phyloP scores from a whole-genome alignment of 2,888 invertebrate genomes.

The Plagodis dolabraria region DNA sequence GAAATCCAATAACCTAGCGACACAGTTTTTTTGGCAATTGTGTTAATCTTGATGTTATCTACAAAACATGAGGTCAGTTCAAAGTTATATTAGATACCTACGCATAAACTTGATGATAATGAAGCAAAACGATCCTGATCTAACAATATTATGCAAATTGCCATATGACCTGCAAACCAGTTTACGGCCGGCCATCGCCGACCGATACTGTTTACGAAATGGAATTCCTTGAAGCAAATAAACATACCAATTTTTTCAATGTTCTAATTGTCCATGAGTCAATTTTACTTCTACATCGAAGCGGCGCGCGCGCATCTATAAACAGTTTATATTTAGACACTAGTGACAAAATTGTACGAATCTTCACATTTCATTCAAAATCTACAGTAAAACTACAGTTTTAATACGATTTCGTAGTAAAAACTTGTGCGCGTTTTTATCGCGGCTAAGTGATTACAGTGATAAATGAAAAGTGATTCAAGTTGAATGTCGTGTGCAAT shows the following conservation, averaged over 20 bases:
- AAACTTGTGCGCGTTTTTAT: constrained; percentile 1
- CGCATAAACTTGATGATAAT: not conserved
- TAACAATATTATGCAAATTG: not conserved
- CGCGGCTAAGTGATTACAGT: constrained; percentile 15
- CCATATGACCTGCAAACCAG: not conserved
- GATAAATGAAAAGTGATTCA: constrained; percentile 32
- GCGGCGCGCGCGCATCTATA: constrained; percentile 47
- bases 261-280: constrained; percentile 63
- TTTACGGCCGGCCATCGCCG: not conserved
- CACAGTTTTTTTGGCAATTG: too few species aligned
- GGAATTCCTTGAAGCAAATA: constrained; percentile 37
- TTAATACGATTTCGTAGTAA: constrained; percentile 16
- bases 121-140: not conserved
- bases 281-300: constrained; percentile 47
- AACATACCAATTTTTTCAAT: constrained; percentile 47
- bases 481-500: constrained; percentile 16
- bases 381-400: constrained; percentile 42
- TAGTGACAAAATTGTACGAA: constrained; percentile 65
- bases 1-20: too few species aligned
- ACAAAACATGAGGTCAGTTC: too few species aligned
- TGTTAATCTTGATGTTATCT: too few species aligned
- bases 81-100: too few species aligned
- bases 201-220: constrained; percentile 34
- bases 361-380: constrained; percentile 47
- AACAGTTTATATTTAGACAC: constrained; percentile 69